Evolutionary conservation across 2,888 invertebrate species (phyloP), one percentile per base, ranked within the genome.

Genomic region (Galerucella calmariensis): DNA sequence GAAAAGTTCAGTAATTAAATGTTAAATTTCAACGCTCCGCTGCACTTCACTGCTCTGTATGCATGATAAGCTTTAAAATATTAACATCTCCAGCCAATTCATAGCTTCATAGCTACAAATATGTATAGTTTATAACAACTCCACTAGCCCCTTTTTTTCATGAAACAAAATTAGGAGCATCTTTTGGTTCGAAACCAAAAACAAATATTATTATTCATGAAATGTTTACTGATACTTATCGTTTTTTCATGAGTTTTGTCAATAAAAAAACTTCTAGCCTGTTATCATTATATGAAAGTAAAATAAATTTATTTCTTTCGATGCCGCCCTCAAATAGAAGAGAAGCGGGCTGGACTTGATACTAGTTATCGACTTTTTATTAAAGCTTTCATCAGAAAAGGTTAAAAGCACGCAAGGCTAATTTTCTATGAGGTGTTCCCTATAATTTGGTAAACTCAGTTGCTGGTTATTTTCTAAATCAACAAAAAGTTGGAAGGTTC

Each of bases 401-500:
- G 75, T 46, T 69, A 68, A 71, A 75, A 78, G 77, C 81, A 80
- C 80, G 80, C 80, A 77, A 80, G 68, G 72, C 80, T 78, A 79
- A 80, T 81, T 81, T 77, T 75, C 67, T 75, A 69, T 68, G 24
- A 76, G 74, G 78, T 78, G 79, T 80, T 77, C 80, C 73, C 80
- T 81, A 67, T 81, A 81, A 81, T 81, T 81, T 81, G 76, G 78
- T 71, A 56, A 69, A 75, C 75, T 73, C 69, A 70, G 76, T 79
- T 41, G 69, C 48, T 71, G 77, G 78, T 79, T 78, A 81, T 81
- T 80, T 79, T 78, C 75, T 76, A 78, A 79, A 80, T 79, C 76
- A 81, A 76, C 71, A 75, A 75, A 79, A 71, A 44, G 72, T 80
- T 77, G 73, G 68, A 70, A 66, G 76, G 75, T 67, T 79, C 69